Conservation (phyloP, 2,888 invertebrate genomes). For the Coenonympha glycerion region DNA sequence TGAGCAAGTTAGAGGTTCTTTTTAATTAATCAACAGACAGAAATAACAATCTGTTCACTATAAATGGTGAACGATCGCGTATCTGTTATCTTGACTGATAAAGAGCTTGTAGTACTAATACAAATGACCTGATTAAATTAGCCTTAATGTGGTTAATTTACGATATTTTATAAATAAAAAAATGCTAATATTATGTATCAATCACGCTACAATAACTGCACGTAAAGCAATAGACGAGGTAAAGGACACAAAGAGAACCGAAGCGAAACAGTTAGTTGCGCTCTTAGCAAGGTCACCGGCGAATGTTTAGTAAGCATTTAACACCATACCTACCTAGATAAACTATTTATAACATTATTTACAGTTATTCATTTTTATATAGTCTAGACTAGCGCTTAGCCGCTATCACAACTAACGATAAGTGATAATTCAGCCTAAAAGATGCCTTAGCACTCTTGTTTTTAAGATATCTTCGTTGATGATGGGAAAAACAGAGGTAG, state of each 20-base stretch:
- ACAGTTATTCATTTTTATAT: constrained; percentile 6
- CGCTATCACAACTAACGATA: no score
- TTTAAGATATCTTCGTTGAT: no score
- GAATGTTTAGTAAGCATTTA: constrained; percentile 30
- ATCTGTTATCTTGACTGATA: constrained; percentile 3
- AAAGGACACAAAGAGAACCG: constrained; percentile 65
- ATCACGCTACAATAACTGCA: constrained; percentile 15
- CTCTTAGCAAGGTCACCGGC: constrained; percentile 49
- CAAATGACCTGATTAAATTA: constrained; percentile 2
- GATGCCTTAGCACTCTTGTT: no score
- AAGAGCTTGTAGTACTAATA: background rate
- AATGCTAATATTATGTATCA: constrained; percentile 1
- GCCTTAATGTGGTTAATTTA: constrained; percentile 1
- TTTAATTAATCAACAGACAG: background rate
- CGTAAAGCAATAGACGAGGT: constrained; percentile 38
- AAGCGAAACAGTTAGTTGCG: constrained; percentile 57
- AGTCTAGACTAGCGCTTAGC: background rate
- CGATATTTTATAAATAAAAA: background rate
- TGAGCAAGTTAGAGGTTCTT: no score
- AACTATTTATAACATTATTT: constrained; percentile 18
- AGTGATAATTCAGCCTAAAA: no score
- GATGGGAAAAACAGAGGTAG: no score
- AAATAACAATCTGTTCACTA: background rate
- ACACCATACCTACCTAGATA: constrained; percentile 24
- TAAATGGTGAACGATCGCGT: background rate